Percentiles rank a stretch among this genome's conserved stretches.
Evolutionary conservation across 2,113 vertebrate species (phyloP).

Genomic region (Trochalopteron elliotii): DNA sequence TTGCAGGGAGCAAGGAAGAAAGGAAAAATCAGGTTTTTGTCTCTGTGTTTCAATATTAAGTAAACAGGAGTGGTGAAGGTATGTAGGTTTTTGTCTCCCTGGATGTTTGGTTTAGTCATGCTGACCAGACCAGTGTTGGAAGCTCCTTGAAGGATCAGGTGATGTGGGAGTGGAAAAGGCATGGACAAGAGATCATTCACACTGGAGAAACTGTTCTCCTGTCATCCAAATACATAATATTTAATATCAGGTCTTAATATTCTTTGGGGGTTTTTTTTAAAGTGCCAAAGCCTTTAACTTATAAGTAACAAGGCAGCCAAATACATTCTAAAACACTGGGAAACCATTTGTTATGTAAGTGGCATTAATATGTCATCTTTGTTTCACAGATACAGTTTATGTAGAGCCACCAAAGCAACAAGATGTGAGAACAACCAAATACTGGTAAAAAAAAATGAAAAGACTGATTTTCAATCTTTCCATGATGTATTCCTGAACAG

Average conservation of each 20-base stretch:
- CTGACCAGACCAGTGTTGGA: background rate
- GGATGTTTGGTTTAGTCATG: background rate
- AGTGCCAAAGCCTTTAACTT: background rate
- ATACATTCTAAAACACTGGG: background rate
- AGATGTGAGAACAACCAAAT: slow-evolving; percentile 80
- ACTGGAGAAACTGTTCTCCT: background rate
- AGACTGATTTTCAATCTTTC: slow-evolving; percentile 48
- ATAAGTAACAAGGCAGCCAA: background rate
- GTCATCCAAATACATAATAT: background rate
- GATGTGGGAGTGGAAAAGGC: background rate
- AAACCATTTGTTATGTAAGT: background rate
- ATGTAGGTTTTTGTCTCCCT: background rate
- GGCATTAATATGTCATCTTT: slow-evolving; percentile 15
- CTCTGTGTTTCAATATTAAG: background rate
- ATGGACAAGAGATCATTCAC: background rate
- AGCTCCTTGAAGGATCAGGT: background rate
- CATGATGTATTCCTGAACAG: slow-evolving; percentile 47
- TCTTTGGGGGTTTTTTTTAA: background rate
- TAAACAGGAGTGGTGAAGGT: background rate
- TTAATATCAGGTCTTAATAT: background rate
- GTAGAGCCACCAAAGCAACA: slow-evolving; percentile 81
- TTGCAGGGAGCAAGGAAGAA: background rate
- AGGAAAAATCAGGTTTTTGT: background rate
- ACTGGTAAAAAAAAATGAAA: slow-evolving; percentile 63
- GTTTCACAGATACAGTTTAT: slow-evolving; percentile 91